These are phyloP conservation scores for Bufo bufo DNA, from an alignment of 2,113 vertebrate genomes.

Conservation along the genomic window DNA sequence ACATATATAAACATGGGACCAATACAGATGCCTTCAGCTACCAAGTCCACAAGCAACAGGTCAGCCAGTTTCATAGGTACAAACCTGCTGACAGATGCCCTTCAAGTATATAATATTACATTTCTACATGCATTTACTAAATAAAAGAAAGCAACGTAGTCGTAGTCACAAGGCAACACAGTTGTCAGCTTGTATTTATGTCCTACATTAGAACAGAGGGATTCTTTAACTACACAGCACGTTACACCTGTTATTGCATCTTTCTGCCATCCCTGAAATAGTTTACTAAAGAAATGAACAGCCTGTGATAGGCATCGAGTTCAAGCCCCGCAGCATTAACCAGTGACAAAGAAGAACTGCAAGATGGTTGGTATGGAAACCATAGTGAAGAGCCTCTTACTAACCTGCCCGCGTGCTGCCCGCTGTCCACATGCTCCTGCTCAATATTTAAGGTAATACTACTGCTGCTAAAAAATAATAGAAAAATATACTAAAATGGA, in stretches of 20 bases:
- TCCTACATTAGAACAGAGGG: neutral
- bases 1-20: too few relatives aligned
- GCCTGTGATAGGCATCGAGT: neutral
- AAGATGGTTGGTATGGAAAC: conserved; percentile 21
- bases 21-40: too few relatives aligned
- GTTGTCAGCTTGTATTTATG: neutral
- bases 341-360: neutral
- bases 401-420: neutral
- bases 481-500: neutral
- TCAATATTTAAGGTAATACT: neutral
- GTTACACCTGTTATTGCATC: neutral
- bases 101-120: neutral
- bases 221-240: neutral
- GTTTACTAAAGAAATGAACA: conserved; percentile 3
- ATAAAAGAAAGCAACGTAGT: neutral
- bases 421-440: neutral
- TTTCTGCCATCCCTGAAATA: neutral
- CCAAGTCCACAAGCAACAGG: too few relatives aligned
- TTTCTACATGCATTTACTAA: neutral
- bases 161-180: neutral
- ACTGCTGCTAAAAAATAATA: neutral
- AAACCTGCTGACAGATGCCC: too few relatives aligned
- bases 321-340: conserved; percentile 11
- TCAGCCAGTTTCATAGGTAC: too few relatives aligned
- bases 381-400: conserved; percentile 15